phyloP scores from a whole-genome alignment of 2,113 vertebrate species.

The Tetrao urogallus region DNA sequence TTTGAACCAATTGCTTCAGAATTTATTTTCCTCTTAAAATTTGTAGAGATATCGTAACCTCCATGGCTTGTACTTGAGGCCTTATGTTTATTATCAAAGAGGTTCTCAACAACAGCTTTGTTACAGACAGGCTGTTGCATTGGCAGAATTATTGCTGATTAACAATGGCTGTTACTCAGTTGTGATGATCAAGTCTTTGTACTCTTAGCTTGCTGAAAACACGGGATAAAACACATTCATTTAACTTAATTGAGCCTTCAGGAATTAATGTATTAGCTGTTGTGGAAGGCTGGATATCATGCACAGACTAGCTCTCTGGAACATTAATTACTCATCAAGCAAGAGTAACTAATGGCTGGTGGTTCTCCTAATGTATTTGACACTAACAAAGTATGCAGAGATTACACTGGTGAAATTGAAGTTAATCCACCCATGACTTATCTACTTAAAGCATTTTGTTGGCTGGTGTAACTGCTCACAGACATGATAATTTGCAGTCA shows the following conservation, averaged over 20 bases:
- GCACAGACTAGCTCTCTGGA: not conserved
- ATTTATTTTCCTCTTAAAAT: not conserved
- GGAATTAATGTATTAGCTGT: not conserved
- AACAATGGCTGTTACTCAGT: not conserved
- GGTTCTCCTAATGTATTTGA: not conserved
- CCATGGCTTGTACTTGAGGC: not conserved
- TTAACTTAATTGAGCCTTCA: not conserved
- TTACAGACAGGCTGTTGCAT: accelerated
- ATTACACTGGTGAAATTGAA: not conserved
- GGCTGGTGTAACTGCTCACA: not conserved
- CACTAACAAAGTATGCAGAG: not conserved
- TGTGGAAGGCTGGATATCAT: not conserved
- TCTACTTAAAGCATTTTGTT: not conserved
- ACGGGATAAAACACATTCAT: not conserved
- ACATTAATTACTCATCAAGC: not conserved
- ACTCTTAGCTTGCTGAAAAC: not conserved
- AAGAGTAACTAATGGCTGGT: not conserved
- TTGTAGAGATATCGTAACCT: not conserved
- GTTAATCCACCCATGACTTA: not conserved
- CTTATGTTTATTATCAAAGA: not conserved
- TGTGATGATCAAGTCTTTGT: not conserved
- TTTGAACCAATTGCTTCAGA: not conserved
- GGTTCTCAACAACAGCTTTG: not conserved
- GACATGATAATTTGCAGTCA: not conserved
- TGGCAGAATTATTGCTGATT: not conserved